Percentiles rank a stretch among this genome's conserved stretches.
phyloP scores from a whole-genome alignment of 35 echinoderm and acorn worm species.

The Ophiothrix spiculata region DNA sequence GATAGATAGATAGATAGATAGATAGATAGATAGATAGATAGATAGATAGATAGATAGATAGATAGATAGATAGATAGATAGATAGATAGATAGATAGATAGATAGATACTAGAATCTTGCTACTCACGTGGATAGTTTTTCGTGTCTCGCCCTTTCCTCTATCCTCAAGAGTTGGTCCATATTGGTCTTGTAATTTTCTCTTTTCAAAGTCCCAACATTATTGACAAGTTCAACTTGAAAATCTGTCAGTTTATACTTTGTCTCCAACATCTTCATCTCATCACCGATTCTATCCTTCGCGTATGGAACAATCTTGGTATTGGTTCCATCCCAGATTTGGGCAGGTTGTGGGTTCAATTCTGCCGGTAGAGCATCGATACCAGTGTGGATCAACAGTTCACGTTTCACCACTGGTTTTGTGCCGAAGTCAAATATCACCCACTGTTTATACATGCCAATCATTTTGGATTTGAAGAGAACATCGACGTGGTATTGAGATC shows the following conservation, averaged over 20 bases:
- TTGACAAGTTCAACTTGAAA: not conserved
- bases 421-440: conserved; percentile 74
- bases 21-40: too few species aligned
- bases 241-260: not conserved
- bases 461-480: conserved; percentile 62
- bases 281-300: not conserved
- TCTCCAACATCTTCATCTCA: not conserved
- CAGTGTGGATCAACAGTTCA: not conserved
- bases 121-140: conserved; percentile 41
- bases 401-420: not conserved
- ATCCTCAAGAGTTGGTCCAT: conserved; percentile 56
- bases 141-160: conserved; percentile 45
- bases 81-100: too few species aligned
- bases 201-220: not conserved
- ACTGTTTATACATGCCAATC: conserved; percentile 70
- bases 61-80: too few species aligned
- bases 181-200: conserved; percentile 40
- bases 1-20: too few species aligned
- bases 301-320: not conserved
- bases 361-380: not conserved
- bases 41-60: too few species aligned
- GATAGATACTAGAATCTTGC: too few species aligned
- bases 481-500: conserved; percentile 34
- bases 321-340: not conserved
- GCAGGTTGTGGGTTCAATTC: not conserved